Conservation (phyloP, 2,113 vertebrate genomes). For the Macquaria ambigua region DNA sequence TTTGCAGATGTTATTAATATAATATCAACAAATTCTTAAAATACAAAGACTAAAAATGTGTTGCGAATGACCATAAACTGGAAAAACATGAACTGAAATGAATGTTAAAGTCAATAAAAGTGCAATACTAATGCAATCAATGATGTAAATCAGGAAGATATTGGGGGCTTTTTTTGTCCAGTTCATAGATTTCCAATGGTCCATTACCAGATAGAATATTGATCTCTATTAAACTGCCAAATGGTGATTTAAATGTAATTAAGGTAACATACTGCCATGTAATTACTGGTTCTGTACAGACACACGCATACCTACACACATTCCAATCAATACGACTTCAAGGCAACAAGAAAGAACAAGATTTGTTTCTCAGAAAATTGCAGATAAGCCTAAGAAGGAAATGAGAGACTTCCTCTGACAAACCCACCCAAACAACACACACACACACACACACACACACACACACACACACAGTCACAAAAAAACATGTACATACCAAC, state of each 20-base stretch:
- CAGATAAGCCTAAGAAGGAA: conserved; percentile 65
- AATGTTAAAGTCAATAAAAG: background rate
- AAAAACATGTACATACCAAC: background rate
- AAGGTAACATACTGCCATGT: background rate
- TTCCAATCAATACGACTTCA: conserved; percentile 18
- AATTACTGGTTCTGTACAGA: background rate
- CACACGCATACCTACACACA: background rate
- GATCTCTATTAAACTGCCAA: conserved; percentile 48
- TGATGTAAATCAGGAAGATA: background rate
- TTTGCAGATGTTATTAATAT: conserved; percentile 20
- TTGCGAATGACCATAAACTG: background rate
- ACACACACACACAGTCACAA: conserved; percentile 23
- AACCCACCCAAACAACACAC: conserved; percentile 57
- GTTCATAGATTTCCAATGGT: conserved; percentile 34
- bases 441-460: conserved; percentile 11
- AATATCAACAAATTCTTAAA: conserved; percentile 21
- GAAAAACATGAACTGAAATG: background rate
- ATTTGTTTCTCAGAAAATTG: conserved; percentile 28
- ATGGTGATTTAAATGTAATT: conserved; percentile 15
- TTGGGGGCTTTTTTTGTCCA: background rate
- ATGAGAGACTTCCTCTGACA: conserved; percentile 68
- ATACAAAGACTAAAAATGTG: background rate
- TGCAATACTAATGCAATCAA: background rate
- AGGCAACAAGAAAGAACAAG: conserved; percentile 17
- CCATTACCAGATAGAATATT: conserved; percentile 17